Base-by-base conservation (phyloP, 2,797 vertebrate species). In the Staurois parvus region DNA sequence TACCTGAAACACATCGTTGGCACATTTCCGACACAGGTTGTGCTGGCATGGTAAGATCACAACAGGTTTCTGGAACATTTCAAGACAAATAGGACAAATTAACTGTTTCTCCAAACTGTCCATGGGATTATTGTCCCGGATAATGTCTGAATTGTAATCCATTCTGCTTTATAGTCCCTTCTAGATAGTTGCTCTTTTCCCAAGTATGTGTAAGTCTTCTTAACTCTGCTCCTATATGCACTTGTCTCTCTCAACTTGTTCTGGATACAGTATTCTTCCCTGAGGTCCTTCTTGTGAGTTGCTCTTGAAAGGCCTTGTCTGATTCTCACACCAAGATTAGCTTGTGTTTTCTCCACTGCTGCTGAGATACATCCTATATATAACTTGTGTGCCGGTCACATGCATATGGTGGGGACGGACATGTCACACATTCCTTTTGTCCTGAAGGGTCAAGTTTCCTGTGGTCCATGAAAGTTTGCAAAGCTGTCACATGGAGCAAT, bases 41-140 rank as follows among this genome's bases (percentile, higher is more conserved):
- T 96, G 95, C 84, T 96, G 95, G 88, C 95, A 96, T 1, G 95
- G 95, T 84, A 96, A 89, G 91, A 96, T 96, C 72, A 96, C 95
- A 90, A 96, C 95, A 0, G 95, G 95, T 86, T 96, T 96, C 91
- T 89, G 90, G 92, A 96, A 94, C 94, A 96, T 94, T 93, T 96
- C 95, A 89, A 96, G 92, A 89, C 95, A 96, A 84, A 96, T 96
- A 73, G 95, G 95, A 13, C 95, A 96, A 88, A 96, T 94, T 4
- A 96, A 88, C 90, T 96, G 95, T 87, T 96, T 96, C 90, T 96
- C 95, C 92, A 96, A 89, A 87, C 91, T 96, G 85, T 96, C 95
- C 95, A 96, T 94, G 67, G 95, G 91, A 85, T 64, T 94, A 74
- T 94, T 92, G 86, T 95, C 94, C n/a, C 89, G 91, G 82, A 96